A percentile compares a stretch with the other conserved stretches of the same genome.
phyloP scores from a whole-genome alignment of 2,797 vertebrate genomes.

The Psittacula echo region DNA sequence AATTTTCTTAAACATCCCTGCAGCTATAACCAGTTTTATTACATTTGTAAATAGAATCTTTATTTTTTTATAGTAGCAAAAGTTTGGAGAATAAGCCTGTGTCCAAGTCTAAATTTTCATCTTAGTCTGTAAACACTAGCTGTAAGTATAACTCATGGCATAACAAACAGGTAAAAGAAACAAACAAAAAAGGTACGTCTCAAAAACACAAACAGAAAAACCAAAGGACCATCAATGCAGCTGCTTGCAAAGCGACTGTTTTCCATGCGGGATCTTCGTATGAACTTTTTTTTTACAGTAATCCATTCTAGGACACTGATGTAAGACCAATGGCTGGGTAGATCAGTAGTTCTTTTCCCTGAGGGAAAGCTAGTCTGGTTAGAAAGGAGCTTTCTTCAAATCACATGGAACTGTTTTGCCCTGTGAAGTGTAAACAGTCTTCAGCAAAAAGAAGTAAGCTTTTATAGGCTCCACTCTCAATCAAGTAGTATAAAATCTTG shows the following conservation, averaged over 20 bases:
- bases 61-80: not conserved
- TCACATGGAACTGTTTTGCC: not conserved
- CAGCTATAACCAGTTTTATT: not conserved
- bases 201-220: not conserved
- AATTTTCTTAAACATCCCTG: not conserved
- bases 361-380: not conserved
- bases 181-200: not conserved
- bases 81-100: not conserved
- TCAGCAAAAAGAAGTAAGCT: not conserved
- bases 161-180: not conserved
- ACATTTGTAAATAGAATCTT: not conserved
- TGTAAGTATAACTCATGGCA: not conserved
- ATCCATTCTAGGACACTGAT: not conserved
- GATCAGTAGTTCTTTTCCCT: not conserved
- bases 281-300: not conserved
- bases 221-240: not conserved
- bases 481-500: not conserved
- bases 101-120: not conserved
- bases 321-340: not conserved
- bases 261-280: fast-evolving
- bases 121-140: not conserved
- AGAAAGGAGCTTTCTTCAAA: not conserved
- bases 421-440: not conserved
- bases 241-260: not conserved
- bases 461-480: not conserved